Evolutionary conservation across 2,113 vertebrate species (phyloP).

Genomic region (Phaethornis superciliosus): DNA sequence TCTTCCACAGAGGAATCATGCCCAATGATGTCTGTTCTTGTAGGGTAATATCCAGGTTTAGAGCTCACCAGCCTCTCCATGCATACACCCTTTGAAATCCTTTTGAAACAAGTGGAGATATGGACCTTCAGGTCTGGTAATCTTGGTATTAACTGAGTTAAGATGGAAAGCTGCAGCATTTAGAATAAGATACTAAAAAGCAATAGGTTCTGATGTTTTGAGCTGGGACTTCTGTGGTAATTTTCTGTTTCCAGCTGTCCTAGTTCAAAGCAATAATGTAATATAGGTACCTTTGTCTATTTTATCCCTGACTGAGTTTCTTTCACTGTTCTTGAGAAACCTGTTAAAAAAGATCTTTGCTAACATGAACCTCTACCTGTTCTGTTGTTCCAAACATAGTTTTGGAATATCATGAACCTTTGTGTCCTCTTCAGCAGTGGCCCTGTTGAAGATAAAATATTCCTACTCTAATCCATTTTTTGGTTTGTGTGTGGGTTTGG

Average conservation of each 20-base stretch:
- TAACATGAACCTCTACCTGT: not conserved
- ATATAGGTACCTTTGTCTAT: not conserved
- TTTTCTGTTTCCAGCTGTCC: not conserved
- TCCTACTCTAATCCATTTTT: not conserved
- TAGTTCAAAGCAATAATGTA: not conserved
- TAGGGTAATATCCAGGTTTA: not conserved
- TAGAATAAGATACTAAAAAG: not conserved
- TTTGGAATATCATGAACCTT: not conserved
- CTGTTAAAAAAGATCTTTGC: not conserved
- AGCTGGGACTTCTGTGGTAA: not conserved
- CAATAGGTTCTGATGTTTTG: not conserved
- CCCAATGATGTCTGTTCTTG: not conserved
- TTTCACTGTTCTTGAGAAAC: not conserved
- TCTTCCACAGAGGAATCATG: not conserved
- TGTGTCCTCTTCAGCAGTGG: not conserved
- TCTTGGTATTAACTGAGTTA: not conserved
- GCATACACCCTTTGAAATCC: not conserved
- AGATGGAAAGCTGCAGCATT: not conserved
- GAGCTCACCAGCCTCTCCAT: not conserved
- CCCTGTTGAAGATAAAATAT: not conserved
- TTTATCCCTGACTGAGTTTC: not conserved
- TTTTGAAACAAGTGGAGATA: not conserved
- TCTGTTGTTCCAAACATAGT: not conserved
- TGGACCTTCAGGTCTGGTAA: not conserved
- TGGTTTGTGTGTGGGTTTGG: accelerated